Evolutionary conservation across 2,888 invertebrate genomes (phyloP).

Genomic region (Agrochola circellaris): DNA sequence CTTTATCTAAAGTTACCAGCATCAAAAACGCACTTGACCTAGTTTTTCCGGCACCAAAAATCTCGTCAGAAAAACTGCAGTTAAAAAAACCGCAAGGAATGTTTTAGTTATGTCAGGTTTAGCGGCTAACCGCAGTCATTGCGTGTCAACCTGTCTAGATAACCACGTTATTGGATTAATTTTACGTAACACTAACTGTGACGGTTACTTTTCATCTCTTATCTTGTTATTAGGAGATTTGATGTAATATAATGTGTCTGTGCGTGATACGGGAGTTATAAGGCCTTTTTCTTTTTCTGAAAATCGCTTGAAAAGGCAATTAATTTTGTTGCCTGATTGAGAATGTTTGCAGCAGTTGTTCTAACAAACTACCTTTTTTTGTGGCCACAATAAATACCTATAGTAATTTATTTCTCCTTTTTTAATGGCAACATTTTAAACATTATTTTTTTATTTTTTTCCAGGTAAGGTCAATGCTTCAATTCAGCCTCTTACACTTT

Average conservation of each 20-base stretch:
- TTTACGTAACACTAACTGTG: slow-evolving; percentile 28
- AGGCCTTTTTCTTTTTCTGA: neutral
- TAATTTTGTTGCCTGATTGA: neutral
- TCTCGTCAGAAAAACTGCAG: slow-evolving; percentile 44
- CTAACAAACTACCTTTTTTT: neutral
- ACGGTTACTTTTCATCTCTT: slow-evolving; percentile 28
- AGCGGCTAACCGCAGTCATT: slow-evolving; percentile 65
- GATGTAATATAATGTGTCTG: neutral
- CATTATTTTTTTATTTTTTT: slow-evolving; percentile 26
- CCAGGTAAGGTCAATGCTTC: slow-evolving; percentile 51
- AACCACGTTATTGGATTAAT: slow-evolving; percentile 56
- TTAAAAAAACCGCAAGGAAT: slow-evolving; percentile 45
- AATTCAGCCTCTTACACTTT: slow-evolving; percentile 5
- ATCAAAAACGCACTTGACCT: slow-evolving; percentile 57
- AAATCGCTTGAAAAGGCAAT: no score
- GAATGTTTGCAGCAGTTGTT: neutral
- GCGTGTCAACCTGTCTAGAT: slow-evolving; percentile 55
- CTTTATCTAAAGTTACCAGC: slow-evolving; percentile 16
- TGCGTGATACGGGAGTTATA: neutral
- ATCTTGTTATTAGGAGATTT: slow-evolving; percentile 3
- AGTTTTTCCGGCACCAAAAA: slow-evolving; percentile 40
- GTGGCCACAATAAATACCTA: no score
- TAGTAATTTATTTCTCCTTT: neutral
- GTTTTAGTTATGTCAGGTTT: slow-evolving; percentile 65
- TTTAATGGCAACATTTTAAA: slow-evolving; percentile 1